These are phyloP conservation scores for Neogale vison DNA, from an alignment of 2,113 vertebrate genomes.

Conservation along the genomic window DNA sequence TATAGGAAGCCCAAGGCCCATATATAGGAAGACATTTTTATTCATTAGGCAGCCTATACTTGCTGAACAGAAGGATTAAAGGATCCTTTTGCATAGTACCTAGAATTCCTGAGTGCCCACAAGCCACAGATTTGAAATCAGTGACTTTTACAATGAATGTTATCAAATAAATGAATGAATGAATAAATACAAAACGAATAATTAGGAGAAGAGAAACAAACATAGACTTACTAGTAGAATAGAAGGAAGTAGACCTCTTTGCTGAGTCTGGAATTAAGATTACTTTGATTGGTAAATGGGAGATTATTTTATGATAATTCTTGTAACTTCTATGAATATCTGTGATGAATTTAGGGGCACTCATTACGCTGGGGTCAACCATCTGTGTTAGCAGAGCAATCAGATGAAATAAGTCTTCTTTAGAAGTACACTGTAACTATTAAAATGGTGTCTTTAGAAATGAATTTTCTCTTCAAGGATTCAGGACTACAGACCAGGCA, in stretches of 20 bases:
- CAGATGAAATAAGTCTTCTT: neutral
- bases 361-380: neutral
- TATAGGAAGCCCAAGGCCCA: neutral
- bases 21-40: slow-evolving; percentile 1
- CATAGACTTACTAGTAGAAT: neutral
- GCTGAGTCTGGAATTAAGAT: neutral
- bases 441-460: slow-evolving; percentile 24
- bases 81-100: neutral
- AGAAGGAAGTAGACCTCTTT: neutral
- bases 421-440: slow-evolving; percentile 18
- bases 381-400: neutral
- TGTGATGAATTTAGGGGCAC: slow-evolving; percentile 31
- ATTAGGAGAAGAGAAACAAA: neutral
- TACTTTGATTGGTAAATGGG: slow-evolving; percentile 6
- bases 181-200: neutral
- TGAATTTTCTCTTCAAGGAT: neutral
- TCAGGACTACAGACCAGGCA: neutral
- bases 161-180: neutral
- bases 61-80: neutral
- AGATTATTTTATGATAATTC: slow-evolving; percentile 41
- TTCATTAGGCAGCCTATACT: neutral
- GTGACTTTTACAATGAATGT: neutral
- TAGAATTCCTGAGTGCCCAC: neutral
- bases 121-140: neutral
- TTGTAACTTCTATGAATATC: neutral